Base-by-base conservation (phyloP, 2,113 vertebrate species). In the Ptyas mucosa region DNA sequence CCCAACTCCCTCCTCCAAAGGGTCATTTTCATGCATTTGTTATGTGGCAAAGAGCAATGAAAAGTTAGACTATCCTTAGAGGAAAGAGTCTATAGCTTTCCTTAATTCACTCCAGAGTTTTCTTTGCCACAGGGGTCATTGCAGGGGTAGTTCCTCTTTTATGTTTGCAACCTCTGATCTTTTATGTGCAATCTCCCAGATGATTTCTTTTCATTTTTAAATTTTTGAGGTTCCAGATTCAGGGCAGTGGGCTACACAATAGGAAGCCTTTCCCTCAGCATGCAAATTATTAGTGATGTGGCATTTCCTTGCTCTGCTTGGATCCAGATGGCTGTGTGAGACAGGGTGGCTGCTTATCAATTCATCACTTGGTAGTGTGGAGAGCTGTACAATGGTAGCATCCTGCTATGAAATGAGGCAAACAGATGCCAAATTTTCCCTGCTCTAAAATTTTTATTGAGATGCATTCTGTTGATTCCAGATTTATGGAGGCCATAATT, bases 41-140 rank as follows among this genome's bases (percentile, higher is more conserved):
- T 58, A 8, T 46, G 29, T 34, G 55, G 51, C 87, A 21, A 52
- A 52, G 46, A 21, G 34, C 87, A 89, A 89, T 89, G 39, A 89
- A 89, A 81, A 81, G 39, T 54, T 81, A 39, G 51, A 89, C 54
- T 53, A 39, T 12, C 49, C 49, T 85, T 55, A 55, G 18, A 55
- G 21, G n/a, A 85, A 85, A 53, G n/a, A 24, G 24, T 54, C 51
- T 29, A 7, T 20, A 8, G 58, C 87, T 20, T 10, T 54, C 54
- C 87, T 89, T 89, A 89, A 92, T 53, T 81, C 87, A 89, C 87
- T 89, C 91, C 91, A 92, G 91, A 85, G 39, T 57, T 81, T 57
- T 61, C 49, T 64, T 54, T 43, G 75, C 64, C 88, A 89, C 39
- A 89, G 39, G 87, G 64, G 87, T 75, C 91, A 89, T 89, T 89